A percentile compares a stretch with the other conserved stretches of the same genome.
Conservation (phyloP, 2,888 invertebrate genomes). For the Athetis lepigone region DNA sequence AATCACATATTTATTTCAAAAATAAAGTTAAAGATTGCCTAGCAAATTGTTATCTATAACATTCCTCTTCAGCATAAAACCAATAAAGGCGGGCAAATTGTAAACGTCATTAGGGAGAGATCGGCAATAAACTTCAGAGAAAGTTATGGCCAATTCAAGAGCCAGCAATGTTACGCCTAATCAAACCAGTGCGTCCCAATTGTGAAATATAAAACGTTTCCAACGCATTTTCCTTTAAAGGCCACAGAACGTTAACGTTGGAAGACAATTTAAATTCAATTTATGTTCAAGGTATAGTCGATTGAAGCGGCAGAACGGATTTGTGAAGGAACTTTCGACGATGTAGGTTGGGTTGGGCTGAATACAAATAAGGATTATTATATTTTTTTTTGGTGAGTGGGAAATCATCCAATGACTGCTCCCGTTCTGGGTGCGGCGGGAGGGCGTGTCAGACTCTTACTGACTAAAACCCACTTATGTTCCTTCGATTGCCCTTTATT, state of each 20-base stretch:
- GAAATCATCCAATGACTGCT: too few relatives aligned
- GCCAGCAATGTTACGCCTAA: constrained; percentile 29
- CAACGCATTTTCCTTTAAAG: constrained; percentile 22
- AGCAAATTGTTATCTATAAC: constrained; percentile 26
- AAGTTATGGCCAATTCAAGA: constrained; percentile 27
- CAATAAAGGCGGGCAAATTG: constrained; percentile 44
- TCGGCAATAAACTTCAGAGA: constrained; percentile 37
- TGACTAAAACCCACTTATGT: too few relatives aligned
- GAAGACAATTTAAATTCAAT: constrained; percentile 41
- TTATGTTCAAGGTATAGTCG: constrained; percentile 24
- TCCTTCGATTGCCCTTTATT: too few relatives aligned
- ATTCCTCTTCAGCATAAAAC: constrained; percentile 12
- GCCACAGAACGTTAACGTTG: constrained; percentile 26
- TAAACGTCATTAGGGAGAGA: constrained; percentile 33
- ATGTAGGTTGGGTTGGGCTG: neutral
- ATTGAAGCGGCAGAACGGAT: constrained; percentile 10
- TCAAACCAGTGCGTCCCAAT: constrained; percentile 37
- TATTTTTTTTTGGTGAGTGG: too few relatives aligned
- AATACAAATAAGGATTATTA: constrained; percentile 25
- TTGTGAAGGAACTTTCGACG: constrained; percentile 16
- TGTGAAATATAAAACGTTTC: constrained; percentile 30
- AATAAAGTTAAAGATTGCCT: neutral
- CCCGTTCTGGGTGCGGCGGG: too few relatives aligned
- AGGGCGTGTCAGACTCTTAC: too few relatives aligned
- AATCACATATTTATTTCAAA: neutral